Conservation (phyloP, 2,888 invertebrate genomes). For the Drosophila buzzatii region DNA sequence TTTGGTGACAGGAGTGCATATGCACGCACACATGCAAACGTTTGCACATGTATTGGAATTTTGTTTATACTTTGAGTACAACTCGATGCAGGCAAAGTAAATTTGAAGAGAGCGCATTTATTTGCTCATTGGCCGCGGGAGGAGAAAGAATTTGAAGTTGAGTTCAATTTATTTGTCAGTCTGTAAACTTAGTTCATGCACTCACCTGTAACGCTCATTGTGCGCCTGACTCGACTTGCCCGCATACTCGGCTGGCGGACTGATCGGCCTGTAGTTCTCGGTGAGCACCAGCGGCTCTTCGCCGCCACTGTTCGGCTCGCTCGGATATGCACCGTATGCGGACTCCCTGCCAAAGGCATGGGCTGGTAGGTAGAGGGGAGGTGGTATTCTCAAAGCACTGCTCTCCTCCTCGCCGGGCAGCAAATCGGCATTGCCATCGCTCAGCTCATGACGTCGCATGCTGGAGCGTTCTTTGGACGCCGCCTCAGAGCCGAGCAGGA, state of each 20-base stretch:
- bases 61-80: neutral
- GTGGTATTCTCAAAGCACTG: slow-evolving; percentile 72
- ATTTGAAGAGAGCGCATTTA: neutral
- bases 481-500: slow-evolving; percentile 88
- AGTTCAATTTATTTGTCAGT: neutral
- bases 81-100: neutral
- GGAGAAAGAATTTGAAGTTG: neutral
- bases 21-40: neutral
- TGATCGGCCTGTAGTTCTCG: slow-evolving; percentile 87
- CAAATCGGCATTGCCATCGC: slow-evolving; percentile 52
- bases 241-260: slow-evolving; percentile 91
- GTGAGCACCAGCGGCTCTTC: slow-evolving; percentile 84
- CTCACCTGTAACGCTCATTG: slow-evolving; percentile 83
- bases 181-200: neutral
- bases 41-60: neutral
- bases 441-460: slow-evolving; percentile 69
- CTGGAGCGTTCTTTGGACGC: slow-evolving; percentile 83
- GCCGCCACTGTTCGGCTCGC: slow-evolving; percentile 59
- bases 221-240: slow-evolving; percentile 80
- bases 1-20: neutral
- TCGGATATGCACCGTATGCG: slow-evolving; percentile 71
- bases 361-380: slow-evolving; percentile 84
- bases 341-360: slow-evolving; percentile 82
- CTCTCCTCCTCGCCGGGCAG: slow-evolving; percentile 70
- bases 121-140: no score